Evolutionary conservation across 2,888 invertebrate species (phyloP), one percentile per base, ranked within the genome.

Genomic region (Oscheius onirici): DNA sequence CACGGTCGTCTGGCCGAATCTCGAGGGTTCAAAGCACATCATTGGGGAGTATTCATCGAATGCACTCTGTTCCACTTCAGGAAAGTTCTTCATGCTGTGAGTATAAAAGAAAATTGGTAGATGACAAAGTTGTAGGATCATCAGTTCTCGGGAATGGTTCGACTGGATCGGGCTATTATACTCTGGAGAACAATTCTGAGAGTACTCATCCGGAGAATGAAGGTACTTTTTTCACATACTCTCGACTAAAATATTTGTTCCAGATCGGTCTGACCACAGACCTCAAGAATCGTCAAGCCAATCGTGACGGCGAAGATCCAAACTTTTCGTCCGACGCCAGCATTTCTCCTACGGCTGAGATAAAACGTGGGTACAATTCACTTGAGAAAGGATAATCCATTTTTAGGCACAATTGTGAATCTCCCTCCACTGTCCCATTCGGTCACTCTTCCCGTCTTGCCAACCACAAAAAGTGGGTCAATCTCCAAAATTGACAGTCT

Each of bases 21-120:
- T 10, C 73, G 78, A 22, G 81, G 81, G 5, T 81, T 81, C 71
- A 77, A 74, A 17, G 76, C 83, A 8, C 77, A 83, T 55, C 79
- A 82, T 65, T 83, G 83, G 83, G 74, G 77, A n/a, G 81, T 82
- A 1, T 83, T 82, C 76, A 81, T 83, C 54, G 83, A 83, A 49
- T 83, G 83, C 68, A 81, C 82, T 15, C 52, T 83, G 24, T 83
- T 77, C 58, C 83, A 83, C 65, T 79, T 83, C 55, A 71, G 83
- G 13, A 67, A 65, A 28, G 73, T 81, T 24, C 66, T 83, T 2
- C 57, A 67, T 22, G n/a, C 66, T 15, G 66, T 66, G 41, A 5
- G 54, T n/a, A 28, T n/a, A 26, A 55, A 5, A 11, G 22, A 24
- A n/a, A 24, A 24, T 34, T 15, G n/a, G 26, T 3, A 26, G 11